These are phyloP conservation scores for Clinocottus analis DNA, from an alignment of 2,113 vertebrate genomes.

Conservation along the genomic window DNA sequence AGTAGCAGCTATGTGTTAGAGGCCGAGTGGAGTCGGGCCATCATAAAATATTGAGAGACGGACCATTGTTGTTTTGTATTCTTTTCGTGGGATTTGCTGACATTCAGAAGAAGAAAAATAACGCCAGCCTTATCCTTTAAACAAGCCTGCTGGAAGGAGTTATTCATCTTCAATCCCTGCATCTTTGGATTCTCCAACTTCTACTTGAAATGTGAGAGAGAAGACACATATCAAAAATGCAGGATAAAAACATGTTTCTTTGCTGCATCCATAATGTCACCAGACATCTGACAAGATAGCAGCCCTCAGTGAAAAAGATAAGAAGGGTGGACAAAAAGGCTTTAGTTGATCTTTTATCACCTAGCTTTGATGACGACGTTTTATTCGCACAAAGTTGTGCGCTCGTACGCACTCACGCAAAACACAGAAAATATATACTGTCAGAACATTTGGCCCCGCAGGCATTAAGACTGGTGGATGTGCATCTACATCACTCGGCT, in stretches of 20 bases:
- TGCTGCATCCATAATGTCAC: not conserved
- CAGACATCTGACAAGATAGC: not conserved
- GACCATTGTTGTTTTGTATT: not conserved
- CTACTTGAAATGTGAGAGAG: not conserved
- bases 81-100: not conserved
- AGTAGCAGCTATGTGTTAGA: not conserved
- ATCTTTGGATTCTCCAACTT: not conserved
- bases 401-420: not conserved
- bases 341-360: not conserved
- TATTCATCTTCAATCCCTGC: no score
- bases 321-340: slow-evolving; percentile 3
- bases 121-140: not conserved
- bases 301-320: not conserved
- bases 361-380: not conserved
- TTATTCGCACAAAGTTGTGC: slow-evolving; percentile 1
- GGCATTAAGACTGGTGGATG: slow-evolving; percentile 44
- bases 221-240: not conserved
- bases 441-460: slow-evolving; percentile 40
- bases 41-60: not conserved
- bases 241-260: not conserved
- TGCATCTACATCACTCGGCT: slow-evolving; percentile 60
- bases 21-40: no score
- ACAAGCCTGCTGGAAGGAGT: no score
- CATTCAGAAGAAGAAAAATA: no score
- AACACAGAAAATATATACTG: not conserved